Percentiles rank a stretch among this genome's conserved stretches.
Conservation (phyloP, 2,113 vertebrate genomes). For the Prinia subflava region DNA sequence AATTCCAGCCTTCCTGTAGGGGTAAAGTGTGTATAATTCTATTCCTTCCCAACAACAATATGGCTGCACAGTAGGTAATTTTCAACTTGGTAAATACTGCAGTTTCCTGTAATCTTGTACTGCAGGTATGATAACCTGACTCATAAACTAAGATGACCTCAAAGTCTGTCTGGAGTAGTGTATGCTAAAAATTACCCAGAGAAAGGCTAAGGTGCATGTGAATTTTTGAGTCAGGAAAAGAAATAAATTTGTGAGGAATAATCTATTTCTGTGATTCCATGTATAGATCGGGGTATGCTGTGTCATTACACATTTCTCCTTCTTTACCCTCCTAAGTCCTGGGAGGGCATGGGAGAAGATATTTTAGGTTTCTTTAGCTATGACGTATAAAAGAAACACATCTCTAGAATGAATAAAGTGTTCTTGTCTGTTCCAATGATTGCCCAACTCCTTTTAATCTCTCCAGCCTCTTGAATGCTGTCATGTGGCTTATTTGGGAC, state of each 20-base stretch:
- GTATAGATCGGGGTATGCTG: not conserved
- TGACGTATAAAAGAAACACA: not conserved
- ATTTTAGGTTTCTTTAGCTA: conserved; percentile 20
- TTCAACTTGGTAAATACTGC: not conserved
- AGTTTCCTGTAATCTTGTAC: not conserved
- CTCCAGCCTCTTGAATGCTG: not conserved
- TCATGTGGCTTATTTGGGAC: not conserved
- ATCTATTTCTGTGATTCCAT: not conserved
- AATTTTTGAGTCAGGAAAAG: not conserved
- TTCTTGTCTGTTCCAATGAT: not conserved
- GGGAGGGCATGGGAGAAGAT: not conserved
- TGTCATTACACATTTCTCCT: not conserved
- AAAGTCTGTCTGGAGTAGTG: not conserved
- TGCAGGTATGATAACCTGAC: not conserved
- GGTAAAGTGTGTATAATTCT: not conserved
- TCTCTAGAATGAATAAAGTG: not conserved
- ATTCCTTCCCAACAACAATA: not conserved
- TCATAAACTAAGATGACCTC: not conserved
- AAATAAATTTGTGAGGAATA: not conserved
- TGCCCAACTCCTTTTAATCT: conserved; percentile 27
- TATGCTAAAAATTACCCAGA: not conserved
- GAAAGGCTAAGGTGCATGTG: not conserved
- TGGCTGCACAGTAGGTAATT: not conserved
- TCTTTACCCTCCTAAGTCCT: not conserved
- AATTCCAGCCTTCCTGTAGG: not conserved